Conservation (phyloP, 2,888 invertebrate species). For the Vandiemenella viatica region DNA sequence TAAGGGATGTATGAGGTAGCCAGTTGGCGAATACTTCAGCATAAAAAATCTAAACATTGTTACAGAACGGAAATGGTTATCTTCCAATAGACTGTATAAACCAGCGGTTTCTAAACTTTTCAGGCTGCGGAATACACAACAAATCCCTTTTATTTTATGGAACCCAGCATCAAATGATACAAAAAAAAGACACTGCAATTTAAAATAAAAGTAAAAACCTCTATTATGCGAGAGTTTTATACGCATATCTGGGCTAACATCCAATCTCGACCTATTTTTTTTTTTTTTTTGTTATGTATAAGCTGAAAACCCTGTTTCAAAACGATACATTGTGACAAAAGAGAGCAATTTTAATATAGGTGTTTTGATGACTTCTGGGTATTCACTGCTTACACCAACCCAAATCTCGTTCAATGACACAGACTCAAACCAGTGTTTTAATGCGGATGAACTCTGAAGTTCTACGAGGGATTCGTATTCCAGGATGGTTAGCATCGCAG, state of each 20-base stretch:
- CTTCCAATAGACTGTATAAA: no score
- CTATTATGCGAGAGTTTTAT: no score
- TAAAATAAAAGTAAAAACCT: constrained; percentile 7
- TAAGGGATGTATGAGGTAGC: no score
- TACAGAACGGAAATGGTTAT: no score
- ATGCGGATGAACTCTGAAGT: neutral
- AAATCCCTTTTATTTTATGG: constrained; percentile 3
- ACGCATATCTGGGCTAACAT: no score
- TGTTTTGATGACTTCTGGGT: neutral
- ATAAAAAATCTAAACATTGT: no score
- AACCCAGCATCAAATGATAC: constrained; percentile 11
- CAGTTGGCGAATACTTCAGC: no score
- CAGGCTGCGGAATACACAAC: neutral
- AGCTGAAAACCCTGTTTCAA: neutral
- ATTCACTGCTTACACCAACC: neutral
- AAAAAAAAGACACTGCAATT: constrained; percentile 11
- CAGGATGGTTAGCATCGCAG: neutral
- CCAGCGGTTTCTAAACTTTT: constrained; percentile 5
- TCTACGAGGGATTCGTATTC: neutral
- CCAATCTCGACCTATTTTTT: neutral
- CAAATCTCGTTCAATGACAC: neutral
- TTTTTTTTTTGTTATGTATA: neutral
- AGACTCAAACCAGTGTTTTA: neutral
- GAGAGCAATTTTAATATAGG: neutral
- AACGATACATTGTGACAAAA: neutral